These are phyloP conservation scores for Gonioctena quinquepunctata DNA, from an alignment of 1,140 invertebrate genomes.

Conservation along the genomic window DNA sequence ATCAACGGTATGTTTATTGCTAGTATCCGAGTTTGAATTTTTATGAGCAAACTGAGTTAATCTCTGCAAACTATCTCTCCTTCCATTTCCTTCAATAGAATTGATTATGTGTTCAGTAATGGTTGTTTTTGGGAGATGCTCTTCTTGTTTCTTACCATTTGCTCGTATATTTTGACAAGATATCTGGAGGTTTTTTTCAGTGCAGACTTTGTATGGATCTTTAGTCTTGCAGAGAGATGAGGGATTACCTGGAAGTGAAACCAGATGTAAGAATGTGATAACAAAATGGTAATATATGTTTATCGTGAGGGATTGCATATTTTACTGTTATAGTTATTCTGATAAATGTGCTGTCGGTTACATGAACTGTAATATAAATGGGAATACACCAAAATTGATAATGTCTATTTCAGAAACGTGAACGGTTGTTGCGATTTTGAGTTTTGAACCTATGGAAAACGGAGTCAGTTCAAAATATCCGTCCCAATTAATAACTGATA, in stretches of 20 bases:
- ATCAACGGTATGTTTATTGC: background rate
- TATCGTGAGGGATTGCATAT: no score
- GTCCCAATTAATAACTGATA: no score
- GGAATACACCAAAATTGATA: no score
- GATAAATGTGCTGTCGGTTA: no score
- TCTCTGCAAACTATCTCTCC: background rate
- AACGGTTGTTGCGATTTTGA: no score
- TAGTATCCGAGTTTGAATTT: background rate
- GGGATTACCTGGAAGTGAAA: constrained; percentile 2
- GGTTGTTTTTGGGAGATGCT: background rate
- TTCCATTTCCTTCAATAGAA: constrained; percentile 2
- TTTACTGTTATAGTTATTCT: no score
- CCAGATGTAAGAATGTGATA: background rate
- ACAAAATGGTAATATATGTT: no score
- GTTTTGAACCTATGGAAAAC: no score
- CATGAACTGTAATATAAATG: no score
- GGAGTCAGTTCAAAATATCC: no score
- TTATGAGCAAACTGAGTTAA: background rate
- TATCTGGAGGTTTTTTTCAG: constrained; percentile 9
- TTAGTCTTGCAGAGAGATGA: constrained; percentile 14
- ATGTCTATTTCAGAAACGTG: no score
- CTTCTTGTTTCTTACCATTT: background rate
- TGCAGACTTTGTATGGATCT: constrained; percentile 11
- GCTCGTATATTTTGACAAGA: background rate
- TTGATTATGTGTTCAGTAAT: constrained; percentile 10